Conservation (phyloP, 2,797 vertebrate genomes). For the Pseudotriccus pelzelni region DNA sequence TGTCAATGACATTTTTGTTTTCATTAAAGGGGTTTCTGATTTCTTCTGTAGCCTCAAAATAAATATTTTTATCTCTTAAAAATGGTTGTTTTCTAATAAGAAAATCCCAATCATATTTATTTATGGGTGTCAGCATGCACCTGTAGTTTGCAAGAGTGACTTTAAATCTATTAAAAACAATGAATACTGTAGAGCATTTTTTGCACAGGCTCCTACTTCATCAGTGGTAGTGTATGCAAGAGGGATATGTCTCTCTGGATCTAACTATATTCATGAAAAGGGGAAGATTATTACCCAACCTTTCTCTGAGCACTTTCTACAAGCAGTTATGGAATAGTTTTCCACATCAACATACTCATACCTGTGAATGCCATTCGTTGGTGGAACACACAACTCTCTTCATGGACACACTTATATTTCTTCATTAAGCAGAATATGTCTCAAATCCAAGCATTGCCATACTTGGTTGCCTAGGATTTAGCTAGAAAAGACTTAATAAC, state of each 20-base stretch:
- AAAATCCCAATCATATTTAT: not conserved
- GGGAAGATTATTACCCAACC: fast-evolving
- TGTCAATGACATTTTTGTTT: not conserved
- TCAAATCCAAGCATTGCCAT: not conserved
- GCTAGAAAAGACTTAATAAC: not conserved
- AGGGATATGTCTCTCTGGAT: not conserved
- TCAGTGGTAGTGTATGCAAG: too few relatives aligned
- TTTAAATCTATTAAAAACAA: not conserved
- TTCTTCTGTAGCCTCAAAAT: not conserved
- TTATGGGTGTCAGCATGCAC: not conserved
- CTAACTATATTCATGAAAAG: not conserved
- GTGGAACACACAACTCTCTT: not conserved
- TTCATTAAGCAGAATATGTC: not conserved
- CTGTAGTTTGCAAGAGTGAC: not conserved
- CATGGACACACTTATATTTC: not conserved
- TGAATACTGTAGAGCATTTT: not conserved
- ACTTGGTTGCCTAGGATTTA: not conserved
- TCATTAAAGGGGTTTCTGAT: not conserved
- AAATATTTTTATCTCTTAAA: not conserved
- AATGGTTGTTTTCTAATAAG: not conserved
- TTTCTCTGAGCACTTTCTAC: not conserved
- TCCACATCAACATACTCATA: not conserved
- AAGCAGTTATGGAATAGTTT: not conserved
- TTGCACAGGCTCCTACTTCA: not conserved
- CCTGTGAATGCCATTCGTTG: not conserved